Evolutionary conservation across 2,888 invertebrate species (phyloP).

Genomic region (Ectobius pallidus): DNA sequence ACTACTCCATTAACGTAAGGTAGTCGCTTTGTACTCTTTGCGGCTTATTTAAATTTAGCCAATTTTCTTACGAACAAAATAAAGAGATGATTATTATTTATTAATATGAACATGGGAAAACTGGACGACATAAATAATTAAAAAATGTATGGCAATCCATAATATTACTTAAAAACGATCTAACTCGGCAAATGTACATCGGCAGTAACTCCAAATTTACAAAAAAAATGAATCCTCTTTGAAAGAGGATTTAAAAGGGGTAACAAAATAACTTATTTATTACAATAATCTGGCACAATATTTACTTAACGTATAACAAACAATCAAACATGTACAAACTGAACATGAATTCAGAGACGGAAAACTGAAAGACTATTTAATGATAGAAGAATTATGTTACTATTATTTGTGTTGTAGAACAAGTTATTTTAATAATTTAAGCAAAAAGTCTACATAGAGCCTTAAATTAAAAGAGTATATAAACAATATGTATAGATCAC

Average conservation of each 20-base stretch:
- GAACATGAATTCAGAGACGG: conserved; percentile 3
- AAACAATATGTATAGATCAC: conserved; percentile 2
- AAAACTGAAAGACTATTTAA: not conserved
- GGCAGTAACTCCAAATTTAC: conserved; percentile 30
- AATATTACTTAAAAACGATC: conserved; percentile 32
- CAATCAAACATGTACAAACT: conserved; percentile 13
- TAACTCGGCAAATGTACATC: conserved; percentile 31
- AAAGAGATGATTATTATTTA: not conserved
- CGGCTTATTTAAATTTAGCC: conserved; percentile 16
- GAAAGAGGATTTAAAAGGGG: conserved; percentile 32
- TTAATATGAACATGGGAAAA: not conserved
- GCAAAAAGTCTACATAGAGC: not conserved
- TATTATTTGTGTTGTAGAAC: no score
- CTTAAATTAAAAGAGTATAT: not conserved
- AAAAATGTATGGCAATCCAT: not conserved
- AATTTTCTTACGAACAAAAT: not conserved
- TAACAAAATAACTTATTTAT: conserved; percentile 40
- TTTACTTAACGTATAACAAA: not conserved
- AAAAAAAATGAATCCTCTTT: conserved; percentile 23
- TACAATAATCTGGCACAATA: conserved; percentile 34
- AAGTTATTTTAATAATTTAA: no score
- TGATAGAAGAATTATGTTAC: no score
- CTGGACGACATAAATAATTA: conserved; percentile 32
- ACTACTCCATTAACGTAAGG: no score
- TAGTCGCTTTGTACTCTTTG: conserved; percentile 23